Percentiles rank a stretch among this genome's conserved stretches.
Evolutionary conservation across 2,113 vertebrate genomes (phyloP).

Genomic region (Tylochromis polylepis): DNA sequence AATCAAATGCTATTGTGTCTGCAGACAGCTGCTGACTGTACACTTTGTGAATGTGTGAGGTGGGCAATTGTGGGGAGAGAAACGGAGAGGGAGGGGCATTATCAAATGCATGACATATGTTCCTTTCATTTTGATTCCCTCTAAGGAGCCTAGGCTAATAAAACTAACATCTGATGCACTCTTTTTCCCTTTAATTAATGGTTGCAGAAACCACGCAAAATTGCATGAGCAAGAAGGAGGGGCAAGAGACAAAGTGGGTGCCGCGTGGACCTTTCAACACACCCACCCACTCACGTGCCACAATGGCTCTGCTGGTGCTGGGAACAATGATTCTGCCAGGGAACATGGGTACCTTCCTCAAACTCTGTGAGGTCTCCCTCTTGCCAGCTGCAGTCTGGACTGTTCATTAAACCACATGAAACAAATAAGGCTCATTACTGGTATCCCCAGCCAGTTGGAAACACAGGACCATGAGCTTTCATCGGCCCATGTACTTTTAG

Average conservation of each 20-base stretch:
- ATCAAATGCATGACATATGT: constrained; percentile 74
- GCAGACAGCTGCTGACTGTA: constrained; percentile 67
- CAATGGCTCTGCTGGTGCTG: constrained; percentile 25
- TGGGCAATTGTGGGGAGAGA: constrained; percentile 59
- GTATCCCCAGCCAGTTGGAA: constrained; percentile 30
- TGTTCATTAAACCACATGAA: constrained; percentile 76
- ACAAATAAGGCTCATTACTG: constrained; percentile 64
- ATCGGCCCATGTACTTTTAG: not conserved
- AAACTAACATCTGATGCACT: constrained; percentile 76
- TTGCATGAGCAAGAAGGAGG: constrained; percentile 42
- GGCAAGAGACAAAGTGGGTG: not conserved
- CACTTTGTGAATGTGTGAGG: constrained; percentile 64
- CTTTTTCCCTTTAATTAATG: constrained; percentile 70
- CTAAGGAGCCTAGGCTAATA: constrained; percentile 70
- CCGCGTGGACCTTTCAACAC: constrained; percentile 14
- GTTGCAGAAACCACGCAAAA: constrained; percentile 56
- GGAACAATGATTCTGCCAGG: constrained; percentile 57
- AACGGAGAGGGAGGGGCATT: constrained; percentile 23
- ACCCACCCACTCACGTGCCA: constrained; percentile 39
- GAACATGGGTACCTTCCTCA: constrained; percentile 36
- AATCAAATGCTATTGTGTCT: constrained; percentile 64
- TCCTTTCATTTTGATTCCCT: constrained; percentile 73
- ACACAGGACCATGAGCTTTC: not conserved
- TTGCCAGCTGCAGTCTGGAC: constrained; percentile 55
- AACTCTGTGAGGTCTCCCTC: constrained; percentile 64